Base-by-base conservation (phyloP, 1,140 invertebrate species). In the Pectinophora gossypiella region DNA sequence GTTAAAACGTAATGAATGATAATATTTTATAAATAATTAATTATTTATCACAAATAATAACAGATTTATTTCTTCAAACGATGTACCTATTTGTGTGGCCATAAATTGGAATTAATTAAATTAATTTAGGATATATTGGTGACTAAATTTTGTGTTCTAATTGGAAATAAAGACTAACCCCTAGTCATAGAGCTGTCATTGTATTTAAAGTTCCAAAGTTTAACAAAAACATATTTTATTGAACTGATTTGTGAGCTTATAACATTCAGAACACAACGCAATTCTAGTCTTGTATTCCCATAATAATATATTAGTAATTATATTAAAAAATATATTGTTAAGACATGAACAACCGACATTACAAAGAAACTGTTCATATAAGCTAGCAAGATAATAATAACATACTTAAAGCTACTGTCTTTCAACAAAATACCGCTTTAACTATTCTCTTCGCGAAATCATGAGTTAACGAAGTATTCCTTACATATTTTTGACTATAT, bases 121-220 rank as follows among this genome's bases (percentile, higher is more conserved):
- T 44, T 21, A 21, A 40, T 44, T 32, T 48, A 13, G 27, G 6
- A 15, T 35, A 36, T 42, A 42, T 20, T 52, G 9, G 43, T 44
- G 22, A 52, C 50, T 35, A 45, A 52, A 36, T 18, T 50, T 42
- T 43, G 27, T 32, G 27, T 32, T 32, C 27, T 9, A 32, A 12
- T 7, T 1, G 6, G 7, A 40, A 7, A 21, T 20, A 20, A 20
- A 67, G 60, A 67, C 64, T 67, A 67, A 67, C 64, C 40, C 59
- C 64, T 67, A 67, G 64, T 67, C 64, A 67, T 63, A 63, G 58
- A 43, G 19, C 36, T 1, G 16, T 40, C n/a, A 40, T 40, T 40
- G 23, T 40, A 38, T 5, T 23, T 23, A 32, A 7, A 32, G n/a
- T n/a, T 40, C 36, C 36, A 40, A 40, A 40, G 36, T 15, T 40